Percentiles rank a stretch among this genome's conserved stretches.
These are phyloP conservation scores for Dicaeum eximium DNA, from an alignment of 2,113 vertebrate genomes.

Conservation along the genomic window DNA sequence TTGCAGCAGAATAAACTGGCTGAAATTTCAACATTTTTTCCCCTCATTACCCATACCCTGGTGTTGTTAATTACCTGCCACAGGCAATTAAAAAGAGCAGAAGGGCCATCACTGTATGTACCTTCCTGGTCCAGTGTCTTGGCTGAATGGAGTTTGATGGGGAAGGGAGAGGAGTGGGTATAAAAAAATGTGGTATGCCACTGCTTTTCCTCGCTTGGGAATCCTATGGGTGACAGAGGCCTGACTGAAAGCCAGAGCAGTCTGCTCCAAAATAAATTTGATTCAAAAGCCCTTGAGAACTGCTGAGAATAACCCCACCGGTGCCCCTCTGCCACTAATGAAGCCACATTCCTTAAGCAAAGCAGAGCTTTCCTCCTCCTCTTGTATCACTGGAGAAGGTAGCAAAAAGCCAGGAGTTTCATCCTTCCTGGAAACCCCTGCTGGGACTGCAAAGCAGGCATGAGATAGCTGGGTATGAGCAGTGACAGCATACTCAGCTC, in stretches of 20 bases:
- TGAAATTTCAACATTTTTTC: background rate
- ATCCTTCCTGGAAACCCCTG: background rate
- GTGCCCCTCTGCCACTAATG: background rate
- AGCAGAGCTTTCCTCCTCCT: background rate
- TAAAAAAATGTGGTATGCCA: background rate
- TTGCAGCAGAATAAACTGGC: background rate
- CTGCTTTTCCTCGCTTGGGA: background rate
- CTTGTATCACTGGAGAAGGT: background rate
- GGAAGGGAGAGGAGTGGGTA: background rate
- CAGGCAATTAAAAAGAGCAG: background rate
- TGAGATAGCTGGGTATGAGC: background rate
- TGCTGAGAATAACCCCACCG: background rate
- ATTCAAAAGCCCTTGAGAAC: background rate
- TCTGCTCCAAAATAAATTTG: background rate
- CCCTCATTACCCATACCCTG: background rate
- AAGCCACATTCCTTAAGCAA: background rate
- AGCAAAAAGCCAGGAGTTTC: background rate
- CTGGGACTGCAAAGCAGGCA: background rate
- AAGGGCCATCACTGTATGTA: background rate
- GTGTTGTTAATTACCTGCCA: background rate
- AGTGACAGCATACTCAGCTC: background rate
- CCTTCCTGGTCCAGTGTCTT: background rate
- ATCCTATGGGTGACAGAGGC: background rate
- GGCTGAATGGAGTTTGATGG: background rate
- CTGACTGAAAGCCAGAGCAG: background rate